Base-by-base conservation (phyloP, 2,888 invertebrate genomes). In the Trachelus stipa region DNA sequence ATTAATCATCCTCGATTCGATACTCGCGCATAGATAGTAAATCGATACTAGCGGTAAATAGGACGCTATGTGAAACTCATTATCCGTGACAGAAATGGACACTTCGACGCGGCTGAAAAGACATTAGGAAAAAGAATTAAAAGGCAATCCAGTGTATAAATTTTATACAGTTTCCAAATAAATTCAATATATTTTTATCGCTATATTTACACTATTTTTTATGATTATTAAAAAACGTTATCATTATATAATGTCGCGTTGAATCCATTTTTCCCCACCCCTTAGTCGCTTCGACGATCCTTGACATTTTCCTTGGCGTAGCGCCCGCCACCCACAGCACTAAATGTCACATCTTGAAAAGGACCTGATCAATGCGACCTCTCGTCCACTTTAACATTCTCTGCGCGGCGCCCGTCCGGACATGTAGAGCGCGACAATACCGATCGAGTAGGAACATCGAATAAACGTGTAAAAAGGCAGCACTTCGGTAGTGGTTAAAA, bases 271-370 rank as follows among this genome's bases (percentile, higher is more conserved):
- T 6, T 23, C 56, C 56, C 56, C 23, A 56, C 56, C 23, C 23
- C 23, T 9, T 9, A 9, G 15, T 15, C 56, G 1, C 2, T 56
- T 56, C 71, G 71, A 71, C 9, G 15, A 31, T 34, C 71, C 83
- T 81, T 88, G 87, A 87, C 87, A 88, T 88, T 88, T 87, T 79
- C 84, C 83, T 82, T 81, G 85, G 83, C 85, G 85, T 84, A 86
- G 87, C 86, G 85, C 86, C 86, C 85, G 83, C 87, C 86, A 86
- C 86, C 88, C 86, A 87, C 87, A 84, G 83, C 80, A 88, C 84
- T 84, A 88, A 88, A 88, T 88, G 87, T 88, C 88, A 87, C 82
- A 87, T 81, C 81, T 79, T 83, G 83, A 86, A 86, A 87, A 85
- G 85, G 84, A 86, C 85, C 83, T 87, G 87, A 88, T 88, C 87